Evolutionary conservation across 2,888 invertebrate species (phyloP), one percentile per base, ranked within the genome.

Genomic region (Lasioglossum malachurum): DNA sequence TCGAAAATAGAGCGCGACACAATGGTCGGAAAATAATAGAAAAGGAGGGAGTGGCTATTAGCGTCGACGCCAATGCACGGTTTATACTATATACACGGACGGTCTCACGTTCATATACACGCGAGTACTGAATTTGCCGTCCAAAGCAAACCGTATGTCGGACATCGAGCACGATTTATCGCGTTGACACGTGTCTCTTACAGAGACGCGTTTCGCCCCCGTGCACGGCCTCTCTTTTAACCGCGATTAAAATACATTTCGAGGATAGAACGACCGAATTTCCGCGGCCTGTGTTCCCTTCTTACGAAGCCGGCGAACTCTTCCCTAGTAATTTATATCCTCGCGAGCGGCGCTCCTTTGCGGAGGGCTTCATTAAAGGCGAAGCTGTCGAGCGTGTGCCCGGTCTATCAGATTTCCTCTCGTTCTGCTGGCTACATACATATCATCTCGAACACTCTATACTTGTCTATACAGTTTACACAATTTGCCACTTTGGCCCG

Each of bases 81-180:
- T 87, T 81, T 82, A 84, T 71, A 78, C 75, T 79, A 49, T 64
- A 79, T 72, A n/a, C 64, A n/a, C 64, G 4, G 46, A 35, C 14
- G 84, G 75, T 64, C 57, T n/a, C 79, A 35, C 67, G 64, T 84
- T 64, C 76, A 87, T 84, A 84, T 82, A 86, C 64, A 80, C 78
- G 75, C 71, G n/a, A 75, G 71, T 80, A 69, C 83, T 78, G 89
- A 89, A 90, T 89, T 88, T 86, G 82, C 87, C 88, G 91, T 93
- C 94, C 94, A 94, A 94, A 94, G 93, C 93, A 94, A 95, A 94
- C 94, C 91, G 90, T 88, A 93, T 90, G 93, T 93, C 92, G 91
- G 90, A 91, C 93, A 94, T 94, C 92, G 92, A 57, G 85, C 82
- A 94, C 94, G 94, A 95, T 95, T 95, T 95, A 95, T 95, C 94